A percentile compares a stretch with the other conserved stretches of the same genome.
phyloP scores from a whole-genome alignment of 1,140 invertebrate genomes.

The Pseudomyrmex gracilis region DNA sequence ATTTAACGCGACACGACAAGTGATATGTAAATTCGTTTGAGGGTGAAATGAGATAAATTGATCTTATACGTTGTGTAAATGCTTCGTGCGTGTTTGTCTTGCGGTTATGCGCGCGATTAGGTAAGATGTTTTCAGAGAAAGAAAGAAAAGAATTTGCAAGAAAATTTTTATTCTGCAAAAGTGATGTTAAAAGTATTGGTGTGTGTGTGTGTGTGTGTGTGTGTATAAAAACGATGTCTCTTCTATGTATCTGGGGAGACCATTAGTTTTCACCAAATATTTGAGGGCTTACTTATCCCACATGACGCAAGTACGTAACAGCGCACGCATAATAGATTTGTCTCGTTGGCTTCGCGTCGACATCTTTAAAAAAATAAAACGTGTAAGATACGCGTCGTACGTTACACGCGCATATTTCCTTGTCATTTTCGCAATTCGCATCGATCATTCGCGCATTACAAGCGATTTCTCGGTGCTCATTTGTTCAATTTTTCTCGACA shows the following conservation, averaged over 20 bases:
- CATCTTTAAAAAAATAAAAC: too few relatives aligned
- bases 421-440: neutral
- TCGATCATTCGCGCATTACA: neutral
- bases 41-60: neutral
- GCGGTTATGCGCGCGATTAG: neutral
- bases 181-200: neutral
- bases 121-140: neutral
- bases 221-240: neutral
- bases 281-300: neutral
- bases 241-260: neutral
- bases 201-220: neutral
- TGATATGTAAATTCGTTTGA: too few relatives aligned
- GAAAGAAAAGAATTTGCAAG: constrained; percentile 9
- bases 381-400: too few relatives aligned
- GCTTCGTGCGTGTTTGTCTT: constrained; percentile 6
- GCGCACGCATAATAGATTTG: too few relatives aligned
- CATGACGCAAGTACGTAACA: neutral
- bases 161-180: constrained; percentile 17
- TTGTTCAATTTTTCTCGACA: neutral
- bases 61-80: constrained; percentile 22
- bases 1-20: neutral
- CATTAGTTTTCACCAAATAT: constrained; percentile 12
- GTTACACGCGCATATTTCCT: neutral
- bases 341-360: too few relatives aligned
- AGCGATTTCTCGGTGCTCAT: neutral